phyloP scores from a whole-genome alignment of 2,797 vertebrate species.

The Periparus ater region DNA sequence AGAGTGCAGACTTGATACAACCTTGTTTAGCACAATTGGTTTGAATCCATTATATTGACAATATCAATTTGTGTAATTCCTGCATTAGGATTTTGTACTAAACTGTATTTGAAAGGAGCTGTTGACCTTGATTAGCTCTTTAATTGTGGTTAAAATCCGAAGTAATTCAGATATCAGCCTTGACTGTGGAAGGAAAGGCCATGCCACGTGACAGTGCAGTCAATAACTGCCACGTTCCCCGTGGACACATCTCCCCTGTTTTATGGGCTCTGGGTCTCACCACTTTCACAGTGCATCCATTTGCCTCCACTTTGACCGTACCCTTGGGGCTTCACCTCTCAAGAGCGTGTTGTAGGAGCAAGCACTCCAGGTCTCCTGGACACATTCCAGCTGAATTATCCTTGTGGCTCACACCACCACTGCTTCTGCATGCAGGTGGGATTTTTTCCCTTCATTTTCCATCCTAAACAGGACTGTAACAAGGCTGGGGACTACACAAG shows the following conservation, averaged over 20 bases:
- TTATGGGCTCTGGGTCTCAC: not conserved
- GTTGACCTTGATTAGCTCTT: conserved; percentile 74
- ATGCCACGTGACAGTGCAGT: not conserved
- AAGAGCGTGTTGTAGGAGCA: not conserved
- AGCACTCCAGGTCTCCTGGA: not conserved
- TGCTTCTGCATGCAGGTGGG: not conserved
- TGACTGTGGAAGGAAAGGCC: conserved; percentile 7
- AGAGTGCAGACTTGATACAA: conserved; percentile 54
- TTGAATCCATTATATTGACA: conserved; percentile 80
- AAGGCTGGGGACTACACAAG: not conserved
- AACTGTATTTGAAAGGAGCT: conserved; percentile 74
- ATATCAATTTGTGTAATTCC: conserved; percentile 74
- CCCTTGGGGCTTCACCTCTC: not conserved
- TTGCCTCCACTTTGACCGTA: not conserved
- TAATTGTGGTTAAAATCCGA: conserved; percentile 77
- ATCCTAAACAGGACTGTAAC: not conserved
- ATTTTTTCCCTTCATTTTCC: not conserved
- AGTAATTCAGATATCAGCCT: conserved; percentile 64
- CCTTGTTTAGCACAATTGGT: conserved; percentile 58
- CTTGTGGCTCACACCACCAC: not conserved
- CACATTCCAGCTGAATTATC: not conserved
- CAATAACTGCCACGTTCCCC: conserved; percentile 2
- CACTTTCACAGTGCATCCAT: not conserved
- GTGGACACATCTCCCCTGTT: not conserved
- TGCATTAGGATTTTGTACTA: conserved; percentile 73